These are phyloP conservation scores for Tridacna crocea DNA, from an alignment of 2,888 invertebrate species.

Conservation along the genomic window DNA sequence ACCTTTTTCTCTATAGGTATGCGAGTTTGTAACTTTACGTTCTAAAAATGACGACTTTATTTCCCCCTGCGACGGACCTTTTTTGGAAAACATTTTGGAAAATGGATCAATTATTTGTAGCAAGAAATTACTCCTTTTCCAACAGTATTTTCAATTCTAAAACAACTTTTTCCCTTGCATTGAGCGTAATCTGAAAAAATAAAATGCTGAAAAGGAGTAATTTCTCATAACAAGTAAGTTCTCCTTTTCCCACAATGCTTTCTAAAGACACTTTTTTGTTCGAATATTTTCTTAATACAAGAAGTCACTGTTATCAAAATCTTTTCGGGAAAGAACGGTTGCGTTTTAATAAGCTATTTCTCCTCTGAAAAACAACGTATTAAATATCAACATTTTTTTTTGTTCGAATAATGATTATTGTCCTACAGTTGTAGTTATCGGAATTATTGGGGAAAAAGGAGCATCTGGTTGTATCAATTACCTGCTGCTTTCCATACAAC, in stretches of 20 bases:
- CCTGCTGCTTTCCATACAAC: no score
- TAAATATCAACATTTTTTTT: not conserved
- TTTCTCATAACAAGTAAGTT: not conserved
- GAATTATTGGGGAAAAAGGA: no score
- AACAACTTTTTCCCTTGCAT: no score
- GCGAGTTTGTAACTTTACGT: not conserved
- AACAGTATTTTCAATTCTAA: not conserved
- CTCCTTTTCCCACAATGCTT: not conserved
- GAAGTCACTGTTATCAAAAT: no score
- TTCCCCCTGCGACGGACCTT: not conserved
- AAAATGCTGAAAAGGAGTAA: conserved; percentile 3
- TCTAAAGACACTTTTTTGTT: no score
- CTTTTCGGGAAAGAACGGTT: no score
- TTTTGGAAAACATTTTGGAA: not conserved
- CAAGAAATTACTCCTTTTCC: conserved; percentile 5
- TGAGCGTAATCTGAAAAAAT: no score
- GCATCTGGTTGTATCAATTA: no score
- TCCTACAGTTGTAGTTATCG: no score
- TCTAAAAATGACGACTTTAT: not conserved
- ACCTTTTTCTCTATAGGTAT: not conserved
- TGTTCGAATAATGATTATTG: no score
- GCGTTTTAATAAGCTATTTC: not conserved
- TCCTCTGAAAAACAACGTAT: not conserved
- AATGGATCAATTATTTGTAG: not conserved
- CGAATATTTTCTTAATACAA: no score